Conservation (phyloP, 1,140 invertebrate genomes). For the Brachionus rotundiformis region DNA sequence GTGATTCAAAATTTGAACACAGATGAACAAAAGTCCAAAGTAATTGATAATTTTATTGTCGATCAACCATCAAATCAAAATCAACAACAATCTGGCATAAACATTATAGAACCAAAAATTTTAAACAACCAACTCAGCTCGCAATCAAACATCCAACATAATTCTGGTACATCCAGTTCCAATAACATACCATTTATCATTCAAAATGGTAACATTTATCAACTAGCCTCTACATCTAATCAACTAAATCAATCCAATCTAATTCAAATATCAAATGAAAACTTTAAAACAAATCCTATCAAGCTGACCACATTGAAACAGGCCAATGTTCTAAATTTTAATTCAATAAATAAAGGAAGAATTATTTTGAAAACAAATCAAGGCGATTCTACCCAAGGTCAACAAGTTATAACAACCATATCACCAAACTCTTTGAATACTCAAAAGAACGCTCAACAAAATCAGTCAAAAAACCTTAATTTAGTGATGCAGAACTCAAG, state of each 20-base stretch:
- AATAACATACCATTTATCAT: constrained; percentile 28
- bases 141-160: background rate
- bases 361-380: constrained; percentile 28
- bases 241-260: constrained; percentile 28
- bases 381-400: background rate
- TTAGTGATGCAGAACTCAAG: background rate
- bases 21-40: background rate
- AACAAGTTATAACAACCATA: constrained; percentile 20
- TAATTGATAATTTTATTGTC: constrained; percentile 3
- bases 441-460: constrained; percentile 1
- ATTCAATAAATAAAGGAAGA: constrained; percentile 3
- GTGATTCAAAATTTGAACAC: background rate
- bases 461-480: background rate
- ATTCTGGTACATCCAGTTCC: background rate
- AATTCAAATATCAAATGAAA: constrained; percentile 33
- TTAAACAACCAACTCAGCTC: background rate
- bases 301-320: constrained; percentile 10
- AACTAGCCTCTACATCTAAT: background rate
- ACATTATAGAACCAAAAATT: background rate
- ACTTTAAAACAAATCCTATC: background rate
- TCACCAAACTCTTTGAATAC: background rate
- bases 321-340: constrained; percentile 23
- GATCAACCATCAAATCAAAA: background rate
- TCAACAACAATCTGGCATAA: background rate
- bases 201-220: constrained; percentile 46